phyloP scores from a whole-genome alignment of 2,888 invertebrate genomes.

The Willowsia nigromaculata region DNA sequence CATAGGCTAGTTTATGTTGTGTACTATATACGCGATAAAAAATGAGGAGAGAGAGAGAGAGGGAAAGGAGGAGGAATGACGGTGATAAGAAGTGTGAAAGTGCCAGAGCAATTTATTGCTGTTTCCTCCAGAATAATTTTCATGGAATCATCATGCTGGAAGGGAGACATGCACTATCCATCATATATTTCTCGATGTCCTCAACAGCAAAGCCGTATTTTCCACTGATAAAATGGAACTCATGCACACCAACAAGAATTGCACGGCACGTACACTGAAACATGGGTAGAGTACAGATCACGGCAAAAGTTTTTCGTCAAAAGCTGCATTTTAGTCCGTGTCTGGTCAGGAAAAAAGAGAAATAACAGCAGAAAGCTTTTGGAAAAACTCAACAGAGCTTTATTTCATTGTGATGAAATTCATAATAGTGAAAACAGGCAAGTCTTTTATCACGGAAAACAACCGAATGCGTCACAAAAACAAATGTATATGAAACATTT shows the following conservation, averaged over 20 bases:
- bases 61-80: background rate
- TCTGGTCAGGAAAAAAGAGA: background rate
- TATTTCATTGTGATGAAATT: too few species aligned
- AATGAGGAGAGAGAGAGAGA: background rate
- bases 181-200: too few species aligned
- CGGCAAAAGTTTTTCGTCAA: background rate
- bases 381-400: background rate
- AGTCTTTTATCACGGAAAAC: background rate
- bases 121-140: background rate
- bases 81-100: constrained; percentile 23
- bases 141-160: background rate
- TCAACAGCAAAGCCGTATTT: background rate
- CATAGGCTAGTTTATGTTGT: background rate
- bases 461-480: background rate
- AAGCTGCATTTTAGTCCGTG: background rate
- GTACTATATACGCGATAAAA: background rate
- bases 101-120: constrained; percentile 31
- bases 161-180: background rate
- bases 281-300: background rate
- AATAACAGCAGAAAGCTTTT: background rate
- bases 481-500: too few species aligned
- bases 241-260: background rate
- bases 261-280: background rate
- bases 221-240: too few species aligned
- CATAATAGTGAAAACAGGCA: background rate